These are phyloP conservation scores for Bos taurus DNA, from an alignment of 2,113 vertebrate genomes.

Conservation along the genomic window ARS-UCD2.0 NC_037354.1:9491001-9491500, in stretches of 20 bases:
- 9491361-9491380: neutral
- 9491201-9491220: neutral
- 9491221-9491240: neutral
- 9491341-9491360: accelerated
- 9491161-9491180: neutral
- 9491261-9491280: neutral
- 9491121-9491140: neutral
- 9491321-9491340: neutral
- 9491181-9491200: neutral
- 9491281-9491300: neutral
- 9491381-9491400: neutral
- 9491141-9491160: neutral
- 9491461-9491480: neutral
- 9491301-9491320: neutral
- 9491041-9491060: neutral
- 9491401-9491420: accelerated
- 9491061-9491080: neutral
- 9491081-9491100: neutral
- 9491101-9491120: neutral
- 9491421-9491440: neutral
- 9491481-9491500: neutral
- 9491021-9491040: neutral
- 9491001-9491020: neutral
- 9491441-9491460: neutral
- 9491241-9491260: neutral